Base-by-base conservation (phyloP, 2,888 invertebrate species). In the Drosophila siamana region DNA sequence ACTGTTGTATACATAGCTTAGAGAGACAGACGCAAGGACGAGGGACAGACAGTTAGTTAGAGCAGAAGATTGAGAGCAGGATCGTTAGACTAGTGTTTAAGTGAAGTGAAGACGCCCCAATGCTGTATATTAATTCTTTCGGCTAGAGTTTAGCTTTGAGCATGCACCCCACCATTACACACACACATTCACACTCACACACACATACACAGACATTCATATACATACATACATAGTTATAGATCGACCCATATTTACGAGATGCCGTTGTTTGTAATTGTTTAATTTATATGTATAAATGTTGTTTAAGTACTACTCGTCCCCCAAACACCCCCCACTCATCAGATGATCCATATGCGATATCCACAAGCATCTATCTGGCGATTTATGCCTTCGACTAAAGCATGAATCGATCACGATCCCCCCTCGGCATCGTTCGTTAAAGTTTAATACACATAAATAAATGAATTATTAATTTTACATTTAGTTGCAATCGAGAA, bases 231-330 rank as follows among this genome's bases (percentile, higher is more conserved):
- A 59, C 24, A 48, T 11, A 65, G 15, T 52, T 50, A 63, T 71
- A 60, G 44, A 47, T 43, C 46, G 47, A 56, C 57, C n/a, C 22
- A 48, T 61, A 57, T 62, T 62, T 73, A 64, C 57, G 33, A 33
- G 51, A 80, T 69, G 64, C 61, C 85, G 85, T 87, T 82, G 85
- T 80, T 86, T 87, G 66, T 82, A 82, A 87, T 67, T 82, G 85
- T 82, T 82, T 80, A 78, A 73, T 78, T 78, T 87, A 71, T 78
- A 63, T 65, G 54, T 61, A 78, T 87, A 84, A 84, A 80, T 74
- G 82, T 82, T 87, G 63, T 65, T 54, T 84, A 87, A 74, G 78
- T 84, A 8, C 54, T 84, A 8, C 54, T 40, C 54, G 69, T 54
- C 69, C 57, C 30, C 11, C 9, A 0, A 0, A 11, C 11, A 4